A percentile compares a stretch with the other conserved stretches of the same genome.
Evolutionary conservation across 2,113 vertebrate genomes (phyloP).

Genomic region (Poecile atricapillus): DNA sequence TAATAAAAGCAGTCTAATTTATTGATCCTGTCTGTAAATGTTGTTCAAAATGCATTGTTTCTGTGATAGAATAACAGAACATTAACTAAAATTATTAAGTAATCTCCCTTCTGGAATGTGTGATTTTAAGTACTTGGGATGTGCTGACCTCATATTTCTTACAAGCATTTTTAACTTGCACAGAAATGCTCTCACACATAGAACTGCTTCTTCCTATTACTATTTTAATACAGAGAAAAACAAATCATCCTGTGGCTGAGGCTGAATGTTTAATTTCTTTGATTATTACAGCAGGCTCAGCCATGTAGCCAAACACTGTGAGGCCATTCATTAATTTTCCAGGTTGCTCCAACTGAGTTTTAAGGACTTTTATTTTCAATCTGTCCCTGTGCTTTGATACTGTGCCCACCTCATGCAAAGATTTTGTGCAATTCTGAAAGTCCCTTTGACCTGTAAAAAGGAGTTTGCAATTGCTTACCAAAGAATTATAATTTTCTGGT

Average conservation of each 20-base stretch:
- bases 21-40: neutral
- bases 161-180: accelerated
- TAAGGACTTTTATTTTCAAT: neutral
- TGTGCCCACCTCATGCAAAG: neutral
- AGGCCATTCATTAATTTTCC: slow-evolving; percentile 5
- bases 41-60: neutral
- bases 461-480: neutral
- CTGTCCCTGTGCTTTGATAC: neutral
- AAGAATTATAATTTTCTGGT: neutral
- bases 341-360: neutral
- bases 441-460: neutral
- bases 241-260: neutral
- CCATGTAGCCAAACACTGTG: neutral
- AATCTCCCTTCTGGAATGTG: neutral
- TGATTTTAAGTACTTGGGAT: neutral
- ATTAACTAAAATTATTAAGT: neutral
- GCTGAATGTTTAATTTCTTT: neutral
- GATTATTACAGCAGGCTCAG: neutral
- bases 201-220: neutral
- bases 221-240: neutral
- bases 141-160: neutral
- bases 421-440: neutral
- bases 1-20: neutral
- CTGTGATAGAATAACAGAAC: neutral
- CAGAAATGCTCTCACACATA: neutral